Evolutionary conservation across 1,140 invertebrate genomes (phyloP), one percentile per base, ranked within the genome.

Genomic region (Bradysia coprophila): DNA sequence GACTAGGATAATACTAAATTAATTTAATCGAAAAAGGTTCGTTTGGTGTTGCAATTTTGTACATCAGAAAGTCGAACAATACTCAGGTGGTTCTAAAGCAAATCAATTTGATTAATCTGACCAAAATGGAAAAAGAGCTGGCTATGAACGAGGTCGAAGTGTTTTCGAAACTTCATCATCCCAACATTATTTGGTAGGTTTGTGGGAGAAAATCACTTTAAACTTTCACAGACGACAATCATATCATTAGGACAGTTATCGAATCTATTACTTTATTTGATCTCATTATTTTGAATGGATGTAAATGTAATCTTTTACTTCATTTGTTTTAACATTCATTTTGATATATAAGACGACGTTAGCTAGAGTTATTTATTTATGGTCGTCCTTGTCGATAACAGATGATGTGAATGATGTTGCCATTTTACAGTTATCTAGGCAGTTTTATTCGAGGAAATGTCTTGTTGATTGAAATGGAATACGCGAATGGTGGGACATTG

Each of bases 381-480:
- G n/a, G n/a, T n/a, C n/a, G n/a, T n/a, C n/a, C n/a, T n/a, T n/a
- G n/a, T n/a, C 36, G 43, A n/a, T 19, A 38, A 32, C 15, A 24
- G n/a, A 6, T 1, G 21, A 16, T 23, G 10, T 32, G 23, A 31
- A 39, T 31, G 19, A 3, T 13, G 16, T 24, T 37, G 19, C 18
- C 33, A 36, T 36, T 9, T 36, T 36, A 11, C 38, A 75, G 73
- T 48, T 85, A 85, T 54, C 72, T 73, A 49, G 77, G 82, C 43
- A 81, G 75, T 53, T 85, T 81, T 58, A 76, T 81, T 55, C 69
- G 71, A 53, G 74, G 83, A 52, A 76, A 77, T 3, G 64, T 73
- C 21, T 56, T 85, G 5, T 75, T 81, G 62, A 84, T 84, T 44
- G 78, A 85, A 61, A 85, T 84, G 78, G 81, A 85, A 54, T 85